Base-by-base conservation (phyloP, 2,888 invertebrate genomes). In the Xanthia icteritia region DNA sequence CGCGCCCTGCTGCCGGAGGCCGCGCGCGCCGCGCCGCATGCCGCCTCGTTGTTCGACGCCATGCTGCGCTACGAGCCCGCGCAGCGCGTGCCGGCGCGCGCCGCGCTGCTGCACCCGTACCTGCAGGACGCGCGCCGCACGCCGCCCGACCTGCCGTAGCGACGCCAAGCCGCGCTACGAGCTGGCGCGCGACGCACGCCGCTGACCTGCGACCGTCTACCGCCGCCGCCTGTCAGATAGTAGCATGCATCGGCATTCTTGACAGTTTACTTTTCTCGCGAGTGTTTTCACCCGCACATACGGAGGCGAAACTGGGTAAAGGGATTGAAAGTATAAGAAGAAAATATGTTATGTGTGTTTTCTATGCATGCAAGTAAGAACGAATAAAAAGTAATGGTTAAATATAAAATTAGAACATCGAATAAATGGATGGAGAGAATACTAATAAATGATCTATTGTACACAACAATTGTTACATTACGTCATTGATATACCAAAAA, bases 41-140 rank as follows among this genome's bases (percentile, higher is more conserved):
- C 92, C 91, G 98, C 86, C 78, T 89, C 91, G 81, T 92, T 95
- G 60, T 94, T 95, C 92, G 95, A 97, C 96, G 96, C 97, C 93
- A 97, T 98, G 97, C 97, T 99, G 93, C 97, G 97, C 80, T 99
- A 99, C 95, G 98, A 99, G 96, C 99, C 99, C 56, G 97, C 87
- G 95, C 97, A 51, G 88, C 97, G 99, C 86, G 97, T 99, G 90
- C 97, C 98, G 31, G 99, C 99, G 48, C 98, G 98, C 92, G 97
- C 97, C 84, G 98, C 99, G 15, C 95, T 99, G 84, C 94, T 93
- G 48, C 98, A 98, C 94, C 95, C 97, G 6, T 99, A 98, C 97
- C 98, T 99, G 92, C 97, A 97, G 76, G 97, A 97, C 93, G 97
- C 98, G 71, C 97, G 98, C 93, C 95, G 97, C 84, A 97, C 97